phyloP scores from a whole-genome alignment of 2,113 vertebrate species.

The Puma concolor region DNA sequence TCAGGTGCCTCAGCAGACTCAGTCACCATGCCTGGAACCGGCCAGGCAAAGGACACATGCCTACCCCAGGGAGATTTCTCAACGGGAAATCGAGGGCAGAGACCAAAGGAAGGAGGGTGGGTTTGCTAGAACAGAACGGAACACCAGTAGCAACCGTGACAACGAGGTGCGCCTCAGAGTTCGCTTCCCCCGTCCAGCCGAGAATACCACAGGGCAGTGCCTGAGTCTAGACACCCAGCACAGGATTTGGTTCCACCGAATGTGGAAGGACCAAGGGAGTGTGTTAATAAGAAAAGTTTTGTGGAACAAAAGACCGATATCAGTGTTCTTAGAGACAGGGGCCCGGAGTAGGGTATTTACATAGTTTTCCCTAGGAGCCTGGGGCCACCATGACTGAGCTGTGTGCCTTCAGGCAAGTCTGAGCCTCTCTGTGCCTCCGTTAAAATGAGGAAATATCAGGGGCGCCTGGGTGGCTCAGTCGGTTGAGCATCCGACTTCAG shows the following conservation, averaged over 20 bases:
- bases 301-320: background rate
- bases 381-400: background rate
- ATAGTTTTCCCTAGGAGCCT: background rate
- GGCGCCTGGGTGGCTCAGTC: too few relatives aligned
- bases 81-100: background rate
- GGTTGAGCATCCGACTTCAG: too few relatives aligned
- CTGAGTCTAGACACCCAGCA: background rate
- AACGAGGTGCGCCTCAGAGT: accelerated
- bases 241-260: background rate
- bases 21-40: background rate
- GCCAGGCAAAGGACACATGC: background rate
- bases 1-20: background rate
- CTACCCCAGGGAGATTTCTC: background rate
- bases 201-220: background rate
- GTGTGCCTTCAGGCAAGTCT: background rate
- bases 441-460: background rate
- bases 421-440: background rate
- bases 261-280: background rate
- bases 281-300: background rate
- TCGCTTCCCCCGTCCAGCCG: background rate
- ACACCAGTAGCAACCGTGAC: background rate
- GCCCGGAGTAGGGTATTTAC: background rate
- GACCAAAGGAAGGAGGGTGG: background rate
- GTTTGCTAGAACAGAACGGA: background rate
- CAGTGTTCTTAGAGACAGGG: background rate